These are phyloP conservation scores for Neuroterus valhalla DNA, from an alignment of 1,140 invertebrate genomes.

Conservation along the genomic window DNA sequence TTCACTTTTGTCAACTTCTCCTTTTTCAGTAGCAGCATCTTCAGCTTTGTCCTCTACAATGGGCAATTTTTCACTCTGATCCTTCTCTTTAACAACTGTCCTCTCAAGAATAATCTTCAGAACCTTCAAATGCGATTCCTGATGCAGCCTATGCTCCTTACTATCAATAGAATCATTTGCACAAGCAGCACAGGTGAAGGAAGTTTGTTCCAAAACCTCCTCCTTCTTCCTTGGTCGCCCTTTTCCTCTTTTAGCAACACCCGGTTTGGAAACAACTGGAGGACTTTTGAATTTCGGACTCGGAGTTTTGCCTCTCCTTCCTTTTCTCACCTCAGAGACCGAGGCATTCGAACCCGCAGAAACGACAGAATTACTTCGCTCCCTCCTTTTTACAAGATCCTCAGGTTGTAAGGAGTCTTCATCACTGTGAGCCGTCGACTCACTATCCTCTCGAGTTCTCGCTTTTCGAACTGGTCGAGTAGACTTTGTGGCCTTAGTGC, in stretches of 20 bases:
- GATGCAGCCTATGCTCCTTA: background rate
- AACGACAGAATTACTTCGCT: constrained; percentile 6
- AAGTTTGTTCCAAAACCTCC: background rate
- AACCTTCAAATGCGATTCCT: constrained; percentile 5
- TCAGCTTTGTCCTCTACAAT: background rate
- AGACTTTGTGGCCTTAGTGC: background rate
- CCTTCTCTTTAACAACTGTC: background rate
- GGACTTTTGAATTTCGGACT: constrained; percentile 8
- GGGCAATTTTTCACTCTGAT: background rate
- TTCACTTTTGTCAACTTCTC: background rate
- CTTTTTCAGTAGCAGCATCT: background rate
- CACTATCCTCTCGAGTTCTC: background rate
- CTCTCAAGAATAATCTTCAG: constrained; percentile 6
- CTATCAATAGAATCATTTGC: background rate
- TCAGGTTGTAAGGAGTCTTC: background rate
- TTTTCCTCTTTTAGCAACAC: background rate
- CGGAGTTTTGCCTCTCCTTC: background rate
- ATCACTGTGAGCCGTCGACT: background rate
- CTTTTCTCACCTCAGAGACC: constrained; percentile 30
- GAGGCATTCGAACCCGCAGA: constrained; percentile 37
- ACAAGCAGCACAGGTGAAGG: background rate
- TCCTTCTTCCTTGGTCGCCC: background rate
- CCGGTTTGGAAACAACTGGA: background rate
- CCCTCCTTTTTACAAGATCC: background rate
- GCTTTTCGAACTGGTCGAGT: background rate